Evolutionary conservation across 2,113 vertebrate genomes (phyloP), one percentile per base, ranked within the genome.

Genomic region (Neopipo cinnamomea): DNA sequence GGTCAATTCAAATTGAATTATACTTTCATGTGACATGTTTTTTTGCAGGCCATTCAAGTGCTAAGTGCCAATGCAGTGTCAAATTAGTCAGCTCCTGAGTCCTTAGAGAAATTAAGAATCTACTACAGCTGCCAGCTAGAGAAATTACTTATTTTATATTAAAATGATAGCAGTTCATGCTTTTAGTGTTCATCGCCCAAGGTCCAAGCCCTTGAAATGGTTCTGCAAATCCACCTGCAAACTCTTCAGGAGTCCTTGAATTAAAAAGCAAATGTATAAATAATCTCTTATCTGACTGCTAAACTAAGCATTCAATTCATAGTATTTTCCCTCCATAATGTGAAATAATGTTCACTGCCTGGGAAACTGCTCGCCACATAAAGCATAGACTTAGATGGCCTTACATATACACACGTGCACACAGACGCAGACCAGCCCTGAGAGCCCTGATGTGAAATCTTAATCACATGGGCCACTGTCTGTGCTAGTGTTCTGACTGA

Each of bases 1-100:
- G 0, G 53, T 94, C 92, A 93, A 91, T 96, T 65, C 75, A 85
- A 95, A 96, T 61, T 74, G 44, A 93, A 66, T 95, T 91, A 75
- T 37, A 81, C 53, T 46, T 93, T 71, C 44, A 68, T 50, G 53
- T 58, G 53, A 89, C 37, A 33, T 61, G 61, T 3, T 31, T 92
- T 90, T 93, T 75, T 92, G 59, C 73, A 89, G 66, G 58, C 41
- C 58, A 81, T 85, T 85, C n/a, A 89, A 82, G 66, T 82, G 66
- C 49, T 92, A 94, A 95, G 70, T 85, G 95, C 83, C 62, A 78
- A 2, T 44, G 67, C 39, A 62, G 52, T 39, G 39, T 66, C 86
- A 85, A 85, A 85, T 89, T 70, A 82, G 70, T 79, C 73, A 94
- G 44, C 14, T 76, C 33, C 52, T 8, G 44, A 47, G 49, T 81